Base-by-base conservation (phyloP, 2,797 vertebrate species). In the Psittacula derbiana region DNA sequence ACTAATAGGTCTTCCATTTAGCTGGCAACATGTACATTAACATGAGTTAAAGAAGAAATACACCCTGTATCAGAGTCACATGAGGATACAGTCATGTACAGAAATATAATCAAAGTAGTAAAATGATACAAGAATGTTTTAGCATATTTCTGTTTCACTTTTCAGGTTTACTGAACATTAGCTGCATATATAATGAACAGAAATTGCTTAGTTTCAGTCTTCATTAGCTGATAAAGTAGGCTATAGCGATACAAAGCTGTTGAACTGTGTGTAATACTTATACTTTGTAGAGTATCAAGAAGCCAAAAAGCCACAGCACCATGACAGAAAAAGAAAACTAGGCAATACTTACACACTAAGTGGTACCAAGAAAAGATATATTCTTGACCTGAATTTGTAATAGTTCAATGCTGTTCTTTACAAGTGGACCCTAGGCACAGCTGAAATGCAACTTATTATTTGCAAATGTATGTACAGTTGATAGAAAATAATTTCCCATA, bases 121-220 rank as follows among this genome's bases (percentile, higher is more conserved):
- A 90, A 80, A 65, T 52, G 30, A 30, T 61, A 83, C n/a, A 75
- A 70, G 24, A 66, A 66, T 79, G 84, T 88, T 96, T 94, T 90
- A 93, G 86, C 72, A 83, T 83, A 90, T 83, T 93, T 83, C 69
- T 83, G 23, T 65, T 87, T 92, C 52, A 49, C 52, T 80, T 94
- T 74, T 65, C 58, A 80, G 23, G 40, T 44, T 74, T 66, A 62
- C 44, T 71, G 65, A 86, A 23, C 8, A 80, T 61, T 41, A 83
- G 24, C 11, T 60, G 44, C 18, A 43, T 36, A 33, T 38, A 85
- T 61, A 86, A 78, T 33, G 47, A 50, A 80, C 88, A 88, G 13
- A 72, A 75, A 95, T 72, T 69, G 44, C 62, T 53, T 66, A 55
- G 60, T 52, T 88, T 91, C 65, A 40, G 49, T 52, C 33, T 81